These are phyloP conservation scores for Deilephila elpenor DNA, from an alignment of 2,888 invertebrate genomes.

Conservation along the genomic window DNA sequence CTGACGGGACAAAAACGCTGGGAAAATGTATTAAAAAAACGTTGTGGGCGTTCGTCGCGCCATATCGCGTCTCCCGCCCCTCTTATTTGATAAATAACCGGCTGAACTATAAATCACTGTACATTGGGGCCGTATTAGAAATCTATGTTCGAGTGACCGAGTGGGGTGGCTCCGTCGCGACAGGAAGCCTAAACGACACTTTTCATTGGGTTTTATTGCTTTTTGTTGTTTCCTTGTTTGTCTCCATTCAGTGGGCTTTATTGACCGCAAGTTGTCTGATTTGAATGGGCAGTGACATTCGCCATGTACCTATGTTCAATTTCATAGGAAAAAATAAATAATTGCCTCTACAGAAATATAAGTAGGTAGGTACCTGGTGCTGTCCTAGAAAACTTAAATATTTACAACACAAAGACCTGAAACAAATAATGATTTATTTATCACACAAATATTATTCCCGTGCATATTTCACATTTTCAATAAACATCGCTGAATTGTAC, in stretches of 20 bases:
- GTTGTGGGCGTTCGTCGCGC: slow-evolving; percentile 49
- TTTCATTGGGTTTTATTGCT: slow-evolving; percentile 65
- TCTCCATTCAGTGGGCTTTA: slow-evolving; percentile 34
- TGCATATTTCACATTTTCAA: too few species aligned
- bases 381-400: too few species aligned
- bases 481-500: too few species aligned
- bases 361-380: too few species aligned
- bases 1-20: slow-evolving; percentile 67
- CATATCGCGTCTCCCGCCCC: slow-evolving; percentile 45
- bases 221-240: slow-evolving; percentile 69
- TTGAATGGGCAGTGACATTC: neutral
- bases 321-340: too few species aligned
- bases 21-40: slow-evolving; percentile 66
- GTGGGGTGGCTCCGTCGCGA: slow-evolving; percentile 52
- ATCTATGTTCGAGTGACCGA: slow-evolving; percentile 54
- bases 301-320: too few species aligned
- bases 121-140: slow-evolving; percentile 49
- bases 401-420: too few species aligned
- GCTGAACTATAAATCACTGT: slow-evolving; percentile 66
- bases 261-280: slow-evolving; percentile 23
- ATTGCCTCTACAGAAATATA: too few species aligned
- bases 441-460: too few species aligned
- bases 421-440: too few species aligned
- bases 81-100: slow-evolving; percentile 73
- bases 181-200: slow-evolving; percentile 67